phyloP scores from a whole-genome alignment of 2,888 invertebrate genomes.

The Timema podura region DNA sequence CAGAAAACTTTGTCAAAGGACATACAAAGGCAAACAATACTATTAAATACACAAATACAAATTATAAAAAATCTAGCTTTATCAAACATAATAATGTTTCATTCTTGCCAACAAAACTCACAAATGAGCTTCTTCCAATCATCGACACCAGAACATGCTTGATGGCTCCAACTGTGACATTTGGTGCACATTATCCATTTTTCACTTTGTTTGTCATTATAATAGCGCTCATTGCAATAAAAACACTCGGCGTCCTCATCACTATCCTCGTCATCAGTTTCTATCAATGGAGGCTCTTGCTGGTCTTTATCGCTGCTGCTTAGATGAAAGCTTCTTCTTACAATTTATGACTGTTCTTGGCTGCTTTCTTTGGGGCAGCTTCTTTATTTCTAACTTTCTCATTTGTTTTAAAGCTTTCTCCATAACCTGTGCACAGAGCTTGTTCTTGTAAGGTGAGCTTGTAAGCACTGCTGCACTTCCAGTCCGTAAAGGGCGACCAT shows the following conservation, averaged over 20 bases:
- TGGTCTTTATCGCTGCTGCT: neutral
- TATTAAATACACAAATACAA: neutral
- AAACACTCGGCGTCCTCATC: neutral
- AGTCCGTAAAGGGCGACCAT: neutral
- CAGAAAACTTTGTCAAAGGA: too few species aligned
- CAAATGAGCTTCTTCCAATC: neutral
- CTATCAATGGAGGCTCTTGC: neutral
- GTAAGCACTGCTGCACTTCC: neutral
- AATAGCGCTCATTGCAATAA: neutral
- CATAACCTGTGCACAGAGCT: neutral
- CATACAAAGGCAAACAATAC: too few species aligned
- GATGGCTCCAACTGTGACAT: neutral
- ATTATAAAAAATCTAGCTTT: neutral
- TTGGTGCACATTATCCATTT: neutral
- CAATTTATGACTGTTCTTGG: neutral
- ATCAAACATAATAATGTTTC: neutral
- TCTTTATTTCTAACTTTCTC: too few species aligned
- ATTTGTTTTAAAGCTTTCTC: neutral
- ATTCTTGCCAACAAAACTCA: neutral
- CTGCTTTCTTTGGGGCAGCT: too few species aligned
- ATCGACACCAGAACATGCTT: neutral
- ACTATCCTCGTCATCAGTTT: neutral
- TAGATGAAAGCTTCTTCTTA: neutral
- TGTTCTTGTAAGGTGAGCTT: neutral
- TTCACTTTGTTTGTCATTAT: neutral